Conservation (phyloP, 2,797 vertebrate species). For the Macroramphosus scolopax region DNA sequence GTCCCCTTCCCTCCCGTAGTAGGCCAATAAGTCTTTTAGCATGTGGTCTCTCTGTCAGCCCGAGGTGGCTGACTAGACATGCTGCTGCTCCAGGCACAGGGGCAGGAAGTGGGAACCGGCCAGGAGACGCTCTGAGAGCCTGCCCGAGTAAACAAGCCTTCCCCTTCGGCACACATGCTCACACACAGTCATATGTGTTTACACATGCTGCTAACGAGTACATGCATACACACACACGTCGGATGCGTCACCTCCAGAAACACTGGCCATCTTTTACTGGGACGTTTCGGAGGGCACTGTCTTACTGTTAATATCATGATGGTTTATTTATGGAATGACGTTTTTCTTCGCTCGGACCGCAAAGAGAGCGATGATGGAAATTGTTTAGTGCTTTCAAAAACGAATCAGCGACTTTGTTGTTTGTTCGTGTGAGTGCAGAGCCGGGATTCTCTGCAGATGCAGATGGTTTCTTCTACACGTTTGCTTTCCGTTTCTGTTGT, state of each 20-base stretch:
- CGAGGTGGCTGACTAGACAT: constrained; percentile 73
- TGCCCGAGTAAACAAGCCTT: constrained; percentile 74
- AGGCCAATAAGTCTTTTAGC: constrained; percentile 74
- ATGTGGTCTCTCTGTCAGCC: constrained; percentile 66
- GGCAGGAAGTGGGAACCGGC: constrained; percentile 71
- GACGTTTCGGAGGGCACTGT: constrained; percentile 29
- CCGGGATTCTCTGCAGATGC: no score
- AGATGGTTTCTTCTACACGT: constrained; percentile 28
- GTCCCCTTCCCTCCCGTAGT: constrained; percentile 49
- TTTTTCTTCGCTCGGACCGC: constrained; percentile 38
- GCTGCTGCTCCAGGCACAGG: constrained; percentile 66
- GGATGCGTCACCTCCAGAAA: constrained; percentile 37
- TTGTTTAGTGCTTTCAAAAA: constrained; percentile 36
- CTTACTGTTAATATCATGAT: constrained; percentile 44
- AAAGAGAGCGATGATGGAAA: constrained; percentile 46
- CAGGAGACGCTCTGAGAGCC: constrained; percentile 66
- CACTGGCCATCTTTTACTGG: constrained; percentile 42
- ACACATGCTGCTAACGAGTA: constrained; percentile 24
- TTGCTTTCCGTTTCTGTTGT: constrained; percentile 34
- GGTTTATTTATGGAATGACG: constrained; percentile 46
- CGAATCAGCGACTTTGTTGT: constrained; percentile 41
- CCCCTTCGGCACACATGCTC: constrained; percentile 57
- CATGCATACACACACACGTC: constrained; percentile 7
- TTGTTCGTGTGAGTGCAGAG: constrained; percentile 39
- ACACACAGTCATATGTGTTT: constrained; percentile 52